These are phyloP conservation scores for Yponomeuta sedellus DNA, from an alignment of 2,888 invertebrate genomes.

Conservation along the genomic window DNA sequence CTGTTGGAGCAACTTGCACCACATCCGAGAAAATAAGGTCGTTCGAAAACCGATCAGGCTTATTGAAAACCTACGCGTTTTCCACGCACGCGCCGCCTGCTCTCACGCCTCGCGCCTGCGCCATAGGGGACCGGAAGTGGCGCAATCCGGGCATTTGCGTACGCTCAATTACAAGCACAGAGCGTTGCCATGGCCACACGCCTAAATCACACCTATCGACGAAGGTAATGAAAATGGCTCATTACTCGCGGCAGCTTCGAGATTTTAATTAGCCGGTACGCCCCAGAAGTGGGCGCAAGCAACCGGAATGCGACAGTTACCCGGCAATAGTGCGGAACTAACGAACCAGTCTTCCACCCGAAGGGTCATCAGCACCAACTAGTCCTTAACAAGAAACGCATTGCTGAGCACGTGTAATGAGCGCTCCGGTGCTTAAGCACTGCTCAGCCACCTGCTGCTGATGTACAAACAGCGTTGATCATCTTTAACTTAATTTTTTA, in stretches of 20 bases:
- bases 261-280: constrained; percentile 11
- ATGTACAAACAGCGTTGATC: background rate
- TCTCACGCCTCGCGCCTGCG: constrained; percentile 4
- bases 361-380: constrained; percentile 31
- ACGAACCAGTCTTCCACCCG: constrained; percentile 31
- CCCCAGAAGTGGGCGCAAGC: constrained; percentile 24
- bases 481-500: background rate
- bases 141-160: background rate
- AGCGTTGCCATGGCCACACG: background rate
- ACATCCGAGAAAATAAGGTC: background rate
- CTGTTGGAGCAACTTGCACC: too few relatives aligned
- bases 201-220: background rate
- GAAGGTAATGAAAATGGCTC: background rate
- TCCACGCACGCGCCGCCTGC: constrained; percentile 11
- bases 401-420: constrained; percentile 35
- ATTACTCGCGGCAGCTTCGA: background rate
- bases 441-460: background rate
- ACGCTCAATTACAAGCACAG: constrained; percentile 4
- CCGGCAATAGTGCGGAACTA: constrained; percentile 46
- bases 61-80: constrained; percentile 12
- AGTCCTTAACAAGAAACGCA: constrained; percentile 37
- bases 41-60: background rate
- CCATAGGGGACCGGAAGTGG: constrained; percentile 7
- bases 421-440: constrained; percentile 21
- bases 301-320: constrained; percentile 39